These are phyloP conservation scores for Phaenicophaeus curvirostris DNA, from an alignment of 2,797 vertebrate species.

Conservation along the genomic window DNA sequence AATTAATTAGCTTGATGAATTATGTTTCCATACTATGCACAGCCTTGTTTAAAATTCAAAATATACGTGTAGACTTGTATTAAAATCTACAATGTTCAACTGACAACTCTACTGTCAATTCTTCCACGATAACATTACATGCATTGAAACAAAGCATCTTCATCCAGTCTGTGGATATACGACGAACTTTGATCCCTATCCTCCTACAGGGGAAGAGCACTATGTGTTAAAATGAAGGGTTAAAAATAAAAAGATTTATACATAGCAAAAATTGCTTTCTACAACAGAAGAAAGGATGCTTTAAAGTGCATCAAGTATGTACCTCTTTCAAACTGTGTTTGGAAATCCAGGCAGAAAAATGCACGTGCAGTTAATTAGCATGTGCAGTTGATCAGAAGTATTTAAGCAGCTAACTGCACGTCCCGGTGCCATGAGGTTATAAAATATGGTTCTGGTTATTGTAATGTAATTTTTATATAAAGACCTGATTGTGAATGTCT, in stretches of 20 bases:
- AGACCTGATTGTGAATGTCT: background rate
- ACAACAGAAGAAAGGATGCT: rapidly evolving
- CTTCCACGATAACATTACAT: rapidly evolving
- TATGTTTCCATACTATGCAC: background rate
- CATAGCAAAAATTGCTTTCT: background rate
- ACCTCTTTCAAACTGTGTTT: background rate
- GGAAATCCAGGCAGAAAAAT: background rate
- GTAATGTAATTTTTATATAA: background rate
- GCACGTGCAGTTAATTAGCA: background rate
- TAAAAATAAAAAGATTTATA: background rate
- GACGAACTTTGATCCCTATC: background rate
- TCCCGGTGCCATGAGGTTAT: background rate
- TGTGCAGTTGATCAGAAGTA: background rate
- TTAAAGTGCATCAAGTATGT: background rate
- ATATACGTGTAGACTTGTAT: background rate
- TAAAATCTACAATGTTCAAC: background rate
- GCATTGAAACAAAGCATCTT: background rate
- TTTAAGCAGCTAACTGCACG: background rate
- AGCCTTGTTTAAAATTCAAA: background rate
- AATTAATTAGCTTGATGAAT: background rate
- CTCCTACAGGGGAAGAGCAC: background rate
- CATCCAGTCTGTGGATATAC: background rate
- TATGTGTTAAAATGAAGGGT: background rate
- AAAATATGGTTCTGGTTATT: background rate
- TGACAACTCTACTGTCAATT: background rate